phyloP scores from a whole-genome alignment of 2,888 invertebrate species.

The Tillus elongatus region DNA sequence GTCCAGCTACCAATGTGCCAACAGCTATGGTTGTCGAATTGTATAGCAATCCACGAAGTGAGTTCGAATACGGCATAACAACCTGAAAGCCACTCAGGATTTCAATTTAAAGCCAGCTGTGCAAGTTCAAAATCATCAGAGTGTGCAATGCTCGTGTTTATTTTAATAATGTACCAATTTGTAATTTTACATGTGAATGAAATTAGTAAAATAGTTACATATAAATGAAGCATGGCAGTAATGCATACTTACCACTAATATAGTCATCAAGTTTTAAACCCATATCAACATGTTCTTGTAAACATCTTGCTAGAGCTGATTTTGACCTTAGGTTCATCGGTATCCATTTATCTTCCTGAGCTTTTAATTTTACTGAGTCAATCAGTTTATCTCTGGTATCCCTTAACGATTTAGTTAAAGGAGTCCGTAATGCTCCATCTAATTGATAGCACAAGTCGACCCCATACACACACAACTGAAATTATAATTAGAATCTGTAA shows the following conservation, averaged over 20 bases:
- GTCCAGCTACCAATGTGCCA: too few species aligned
- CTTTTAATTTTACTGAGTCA: slow-evolving; percentile 68
- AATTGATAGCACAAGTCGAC: slow-evolving; percentile 88
- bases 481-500: neutral
- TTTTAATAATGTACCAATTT: too few species aligned
- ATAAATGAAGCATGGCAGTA: too few species aligned
- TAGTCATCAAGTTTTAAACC: slow-evolving; percentile 60
- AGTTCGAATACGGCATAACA: too few species aligned
- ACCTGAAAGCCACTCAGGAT: too few species aligned
- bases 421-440: slow-evolving; percentile 72
- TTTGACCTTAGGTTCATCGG: slow-evolving; percentile 72
- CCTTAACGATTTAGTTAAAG: slow-evolving; percentile 64
- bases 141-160: too few species aligned
- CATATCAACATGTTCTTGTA: slow-evolving; percentile 60
- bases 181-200: too few species aligned
- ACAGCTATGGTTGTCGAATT: too few species aligned
- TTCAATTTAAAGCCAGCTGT: too few species aligned
- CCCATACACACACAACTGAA: slow-evolving; percentile 54
- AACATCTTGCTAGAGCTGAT: slow-evolving; percentile 57
- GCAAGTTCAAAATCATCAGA: too few species aligned
- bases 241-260: slow-evolving; percentile 47
- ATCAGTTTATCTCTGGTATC: slow-evolving; percentile 74
- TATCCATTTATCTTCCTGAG: slow-evolving; percentile 78
- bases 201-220: too few species aligned
- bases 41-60: too few species aligned